phyloP scores from a whole-genome alignment of 2,113 vertebrate species.

The Gobio gobio region DNA sequence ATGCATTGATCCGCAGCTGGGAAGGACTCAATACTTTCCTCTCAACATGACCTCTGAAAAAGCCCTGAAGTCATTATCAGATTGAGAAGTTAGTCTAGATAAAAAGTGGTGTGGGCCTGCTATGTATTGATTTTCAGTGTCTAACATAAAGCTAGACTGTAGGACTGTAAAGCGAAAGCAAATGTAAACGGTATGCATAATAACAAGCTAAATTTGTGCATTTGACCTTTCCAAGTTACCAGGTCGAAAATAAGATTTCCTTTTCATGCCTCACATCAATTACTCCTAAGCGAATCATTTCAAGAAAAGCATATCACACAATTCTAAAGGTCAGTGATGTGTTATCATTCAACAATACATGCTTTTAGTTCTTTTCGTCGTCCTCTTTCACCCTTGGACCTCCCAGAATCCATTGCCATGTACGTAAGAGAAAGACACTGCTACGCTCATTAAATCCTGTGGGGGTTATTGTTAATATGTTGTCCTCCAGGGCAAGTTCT shows the following conservation, averaged over 20 bases:
- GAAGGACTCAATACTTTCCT: constrained; percentile 17
- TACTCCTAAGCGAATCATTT: not conserved
- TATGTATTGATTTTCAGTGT: constrained; percentile 27
- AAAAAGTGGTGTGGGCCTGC: constrained; percentile 1
- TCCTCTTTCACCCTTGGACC: constrained; percentile 18
- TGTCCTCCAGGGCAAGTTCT: constrained; percentile 60
- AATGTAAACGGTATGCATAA: not conserved
- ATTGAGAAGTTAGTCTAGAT: constrained; percentile 32
- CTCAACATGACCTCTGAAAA: constrained; percentile 15
- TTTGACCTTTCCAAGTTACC: not conserved
- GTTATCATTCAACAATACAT: not conserved
- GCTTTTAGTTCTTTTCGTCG: not conserved
- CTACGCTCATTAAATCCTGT: constrained; percentile 66
- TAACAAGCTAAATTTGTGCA: not conserved
- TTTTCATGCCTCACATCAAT: not conserved
- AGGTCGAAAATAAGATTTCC: constrained; percentile 2
- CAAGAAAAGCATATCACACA: not conserved
- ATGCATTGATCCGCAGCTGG: constrained; percentile 66
- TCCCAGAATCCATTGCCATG: not conserved
- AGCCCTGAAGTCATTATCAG: constrained; percentile 44
- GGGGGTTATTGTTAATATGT: constrained; percentile 68
- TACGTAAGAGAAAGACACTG: constrained; percentile 50
- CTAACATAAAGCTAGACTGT: not conserved
- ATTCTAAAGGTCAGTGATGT: constrained; percentile 3
- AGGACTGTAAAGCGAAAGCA: not conserved